Conservation (phyloP, 2,888 invertebrate genomes). For the Clistopyga incitator region DNA sequence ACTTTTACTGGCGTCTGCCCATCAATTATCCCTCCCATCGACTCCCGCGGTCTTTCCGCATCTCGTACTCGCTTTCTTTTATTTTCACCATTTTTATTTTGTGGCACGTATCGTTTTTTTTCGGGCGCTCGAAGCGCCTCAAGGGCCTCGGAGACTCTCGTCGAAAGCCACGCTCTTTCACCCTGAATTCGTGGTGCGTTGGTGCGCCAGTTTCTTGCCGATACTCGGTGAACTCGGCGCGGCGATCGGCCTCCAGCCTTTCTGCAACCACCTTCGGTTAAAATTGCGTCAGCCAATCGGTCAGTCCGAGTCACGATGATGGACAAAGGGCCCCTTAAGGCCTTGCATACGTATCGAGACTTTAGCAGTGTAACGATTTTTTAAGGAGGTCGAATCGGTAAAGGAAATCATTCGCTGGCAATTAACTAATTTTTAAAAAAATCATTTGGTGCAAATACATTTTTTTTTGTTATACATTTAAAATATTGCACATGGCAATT, state of each 20-base stretch:
- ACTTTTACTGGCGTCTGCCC: slow-evolving; percentile 61
- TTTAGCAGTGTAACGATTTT: slow-evolving; percentile 2
- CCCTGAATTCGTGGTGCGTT: slow-evolving; percentile 42
- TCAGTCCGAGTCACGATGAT: slow-evolving; percentile 1
- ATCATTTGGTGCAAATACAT: too few species aligned
- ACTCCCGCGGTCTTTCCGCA: slow-evolving; percentile 57
- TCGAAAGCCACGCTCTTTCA: slow-evolving; percentile 22
- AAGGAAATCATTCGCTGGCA: too few species aligned
- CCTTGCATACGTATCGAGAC: slow-evolving; percentile 8
- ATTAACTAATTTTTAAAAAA: too few species aligned
- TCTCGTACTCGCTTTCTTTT: slow-evolving; percentile 57
- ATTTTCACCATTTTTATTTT: slow-evolving; percentile 9
- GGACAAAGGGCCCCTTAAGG: slow-evolving; percentile 37
- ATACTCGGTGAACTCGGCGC: neutral
- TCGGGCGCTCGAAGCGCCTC: slow-evolving; percentile 14
- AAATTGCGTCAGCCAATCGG: slow-evolving; percentile 69
- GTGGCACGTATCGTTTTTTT: slow-evolving; percentile 10
- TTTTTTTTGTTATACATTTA: too few species aligned
- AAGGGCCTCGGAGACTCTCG: slow-evolving; percentile 43
- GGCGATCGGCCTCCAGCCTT: neutral
- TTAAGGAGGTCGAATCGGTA: slow-evolving; percentile 14
- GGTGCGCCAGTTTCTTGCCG: slow-evolving; percentile 45
- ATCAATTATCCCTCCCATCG: slow-evolving; percentile 69
- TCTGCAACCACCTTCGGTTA: slow-evolving; percentile 35
- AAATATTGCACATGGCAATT: too few species aligned